phyloP scores from a whole-genome alignment of 2,113 vertebrate genomes.

The Hippocampus zosterae region DNA sequence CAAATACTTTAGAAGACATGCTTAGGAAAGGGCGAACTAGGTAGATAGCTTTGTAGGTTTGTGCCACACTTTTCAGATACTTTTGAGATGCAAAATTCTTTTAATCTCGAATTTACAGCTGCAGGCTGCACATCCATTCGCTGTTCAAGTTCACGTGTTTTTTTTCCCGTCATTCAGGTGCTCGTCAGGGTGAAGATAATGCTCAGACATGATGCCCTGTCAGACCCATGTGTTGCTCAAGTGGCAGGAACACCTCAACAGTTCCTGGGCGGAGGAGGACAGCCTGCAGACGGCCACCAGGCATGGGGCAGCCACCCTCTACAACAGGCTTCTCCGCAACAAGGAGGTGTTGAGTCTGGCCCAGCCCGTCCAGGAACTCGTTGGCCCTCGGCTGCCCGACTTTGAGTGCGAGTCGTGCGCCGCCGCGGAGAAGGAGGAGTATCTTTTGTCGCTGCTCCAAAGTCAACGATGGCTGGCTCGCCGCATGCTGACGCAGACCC shows the following conservation, averaged over 20 bases:
- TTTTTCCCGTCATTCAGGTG: slow-evolving; percentile 42
- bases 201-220: slow-evolving; percentile 76
- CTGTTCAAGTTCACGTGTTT: background rate
- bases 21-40: too few species aligned
- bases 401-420: slow-evolving; percentile 75
- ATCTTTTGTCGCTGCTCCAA: slow-evolving; percentile 72
- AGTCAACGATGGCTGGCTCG: slow-evolving; percentile 76
- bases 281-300: slow-evolving; percentile 63
- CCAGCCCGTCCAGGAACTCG: slow-evolving; percentile 74
- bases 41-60: too few species aligned
- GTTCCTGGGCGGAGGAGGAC: slow-evolving; percentile 77
- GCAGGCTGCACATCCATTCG: background rate
- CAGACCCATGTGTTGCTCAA: slow-evolving; percentile 79
- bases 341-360: slow-evolving; percentile 76
- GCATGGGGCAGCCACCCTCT: slow-evolving; percentile 65
- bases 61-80: too few species aligned
- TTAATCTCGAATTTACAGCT: too few species aligned
- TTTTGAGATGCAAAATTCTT: too few species aligned
- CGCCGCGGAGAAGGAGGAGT: slow-evolving; percentile 73
- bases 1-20: too few species aligned
- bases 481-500: slow-evolving; percentile 70
- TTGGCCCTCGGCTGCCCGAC: slow-evolving; percentile 76
- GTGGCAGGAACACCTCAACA: slow-evolving; percentile 81
- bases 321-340: slow-evolving; percentile 72
- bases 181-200: slow-evolving; percentile 59